Evolutionary conservation across 2,797 vertebrate genomes (phyloP), one percentile per base, ranked within the genome.

Genomic region (Gymnocypris eckloni): DNA sequence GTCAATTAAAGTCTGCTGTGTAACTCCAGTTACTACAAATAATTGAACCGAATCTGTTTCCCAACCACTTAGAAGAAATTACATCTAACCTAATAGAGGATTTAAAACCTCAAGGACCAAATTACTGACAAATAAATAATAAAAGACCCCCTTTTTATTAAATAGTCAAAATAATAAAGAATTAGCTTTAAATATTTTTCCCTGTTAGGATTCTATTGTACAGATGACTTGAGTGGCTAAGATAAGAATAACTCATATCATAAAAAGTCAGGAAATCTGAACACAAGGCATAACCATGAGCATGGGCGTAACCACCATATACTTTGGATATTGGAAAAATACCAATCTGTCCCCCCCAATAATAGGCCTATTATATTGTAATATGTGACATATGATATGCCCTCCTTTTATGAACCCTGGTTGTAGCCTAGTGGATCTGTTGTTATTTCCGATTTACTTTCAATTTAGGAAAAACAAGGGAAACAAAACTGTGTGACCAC

Each of bases 31-130:
- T 59, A 52, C 39, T 61, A 79, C 66, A 25, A 45, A 45, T 79
- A 61, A 71, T 37, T 79, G 25, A 85, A 71, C 18, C 0, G 3
- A 59, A 56, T 72, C 41, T 48, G 18, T 67, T 41, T 54, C 59
- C 39, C 39, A 75, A 59, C 50, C 72, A 77, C 18, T 61, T 85
- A 61, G 28, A 77, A 37, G 15, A 43, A 72, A 71, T 77, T 20
- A 69, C 70, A 37, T 54, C 22, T 71, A 33, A 45, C 75, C 16
- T 16, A 71, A 11, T 39, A 18, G 33, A 52, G 16, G 18, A 33
- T 66, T 37, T 72, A 7, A 78, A 76, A 45, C 37, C 70, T 76
- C 48, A 81, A 52, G 28, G 82, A 22, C 11, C 18, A 15, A 75
- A 75, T 75, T 56, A n/a, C 16, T 41, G 10, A 39, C 2, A 15